Evolutionary conservation across 2,888 invertebrate species (phyloP), one percentile per base, ranked within the genome.

Genomic region (Galeopsomyia nigrocyanea): DNA sequence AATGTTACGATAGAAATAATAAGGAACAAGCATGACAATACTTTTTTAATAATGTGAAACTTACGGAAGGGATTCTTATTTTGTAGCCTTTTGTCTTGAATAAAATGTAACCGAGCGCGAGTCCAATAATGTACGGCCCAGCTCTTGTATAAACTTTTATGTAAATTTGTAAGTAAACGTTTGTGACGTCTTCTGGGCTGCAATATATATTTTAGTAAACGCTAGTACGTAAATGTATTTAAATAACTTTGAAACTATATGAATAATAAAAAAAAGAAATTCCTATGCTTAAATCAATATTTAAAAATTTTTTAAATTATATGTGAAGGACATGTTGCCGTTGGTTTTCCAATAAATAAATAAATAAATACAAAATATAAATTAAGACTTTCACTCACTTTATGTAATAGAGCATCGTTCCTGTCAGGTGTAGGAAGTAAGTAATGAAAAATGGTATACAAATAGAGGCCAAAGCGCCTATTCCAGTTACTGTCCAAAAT

Each of bases 41-140:
- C 17, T 60, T 47, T 7, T 26, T 60, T 58, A 14, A 58, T 17
- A 21, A 10, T 19, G 47, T 19, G 1, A 19, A n/a, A 65, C 53
- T 75, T 66, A 76, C 75, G 49, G n/a, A n/a, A 7, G 74, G 65
- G 22, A 83, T 77, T 47, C 76, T 78, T 0, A 79, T 47, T 31
- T 61, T 70, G 2, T 64, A 71, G n/a, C 76, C 73, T 17, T 74
- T 78, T 0, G 76, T 79, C 49, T 80, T 79, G 50, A 76, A 74
- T 14, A 84, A 57, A 0, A 84, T 55, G 72, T 83, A 86, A 5
- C 86, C 87, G 17, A 85, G 77, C 3, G 81, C 78, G 17, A 87
- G 68, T 14, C 87, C 87, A 16, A 87, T 78, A 22, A 86, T 77
- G 66, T 86, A 86, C 7, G 87, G 81, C 0, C 83, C 84, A 2